Evolutionary conservation across 2,797 vertebrate species (phyloP), one percentile per base, ranked within the genome.

Genomic region (Schizopygopsis malacanthus): DNA sequence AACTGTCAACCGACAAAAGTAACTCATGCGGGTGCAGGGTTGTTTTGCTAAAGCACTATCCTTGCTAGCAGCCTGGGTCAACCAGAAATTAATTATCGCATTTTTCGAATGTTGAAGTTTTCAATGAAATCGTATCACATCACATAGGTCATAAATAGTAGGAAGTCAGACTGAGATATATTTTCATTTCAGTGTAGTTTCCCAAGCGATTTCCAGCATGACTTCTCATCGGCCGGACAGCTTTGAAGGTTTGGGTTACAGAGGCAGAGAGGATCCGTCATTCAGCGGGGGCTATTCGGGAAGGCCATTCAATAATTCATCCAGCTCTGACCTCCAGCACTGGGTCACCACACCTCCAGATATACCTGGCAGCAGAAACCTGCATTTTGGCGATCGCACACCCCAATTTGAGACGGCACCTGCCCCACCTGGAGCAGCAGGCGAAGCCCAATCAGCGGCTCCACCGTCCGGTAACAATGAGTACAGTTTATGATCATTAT

Each of bases 291-390:
- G 92, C 4, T 96, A 95, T 87, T 92, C 95, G 6, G 91, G 92
- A 81, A 94, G 96, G 91, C 94, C 95, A 88, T 96, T 95, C 82
- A 94, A 95, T 89, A 91, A 91, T 90, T 93, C 95, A 15, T 92
- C 92, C 41, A 90, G 94, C 47, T 95, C 96, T 52, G 94, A 96
- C 83, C 92, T 95, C 81, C 95, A 95, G 72, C 95, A 96, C 79
- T 98, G 98, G 97, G 96, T 98, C 87, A 97, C 96, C 11, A 96
- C 94, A 33, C 97, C 97, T 15, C 97, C 97, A 0, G 97, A 98
- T 91, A 98, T 99, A 85, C 98, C 98, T 4, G 97, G 97, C 22
- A 98, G 97, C 95, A 96, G 98, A 85, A 98, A 98, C 92, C 94
- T 98, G 90, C 95, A 98, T 91, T 95, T 95, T 91, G 96, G 93